phyloP scores from a whole-genome alignment of 2,888 invertebrate species.

The Macaria liturata region DNA sequence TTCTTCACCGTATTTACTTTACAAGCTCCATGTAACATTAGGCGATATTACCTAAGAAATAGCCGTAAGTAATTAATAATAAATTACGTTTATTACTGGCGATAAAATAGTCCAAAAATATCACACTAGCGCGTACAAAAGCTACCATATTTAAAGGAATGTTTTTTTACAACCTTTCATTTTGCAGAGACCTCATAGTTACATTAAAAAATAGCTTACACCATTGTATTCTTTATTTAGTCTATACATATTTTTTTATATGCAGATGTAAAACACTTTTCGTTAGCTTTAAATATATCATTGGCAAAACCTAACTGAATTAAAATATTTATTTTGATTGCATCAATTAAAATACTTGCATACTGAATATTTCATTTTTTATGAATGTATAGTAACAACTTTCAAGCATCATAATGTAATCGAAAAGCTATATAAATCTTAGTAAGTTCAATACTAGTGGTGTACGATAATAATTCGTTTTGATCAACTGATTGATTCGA shows the following conservation, averaged over 20 bases:
- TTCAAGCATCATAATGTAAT: too few relatives aligned
- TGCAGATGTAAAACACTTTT: too few relatives aligned
- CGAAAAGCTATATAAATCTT: too few relatives aligned
- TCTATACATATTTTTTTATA: too few relatives aligned
- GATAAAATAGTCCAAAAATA: conserved; percentile 44
- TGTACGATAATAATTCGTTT: too few relatives aligned
- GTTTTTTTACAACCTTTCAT: conserved; percentile 40
- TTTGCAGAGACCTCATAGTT: background rate
- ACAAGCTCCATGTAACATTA: background rate
- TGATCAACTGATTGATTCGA: too few relatives aligned
- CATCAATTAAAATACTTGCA: too few relatives aligned
- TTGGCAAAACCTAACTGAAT: conserved; percentile 19
- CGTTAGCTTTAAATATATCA: background rate
- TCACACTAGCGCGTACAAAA: conserved; percentile 32
- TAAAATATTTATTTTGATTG: background rate
- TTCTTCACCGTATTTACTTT: too few relatives aligned
- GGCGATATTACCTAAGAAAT: background rate
- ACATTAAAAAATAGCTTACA: background rate
- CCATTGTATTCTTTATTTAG: too few relatives aligned
- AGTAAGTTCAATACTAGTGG: too few relatives aligned
- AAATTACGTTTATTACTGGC: conserved; percentile 11
- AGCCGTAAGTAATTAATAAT: background rate
- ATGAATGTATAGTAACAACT: too few relatives aligned
- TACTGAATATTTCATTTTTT: too few relatives aligned
- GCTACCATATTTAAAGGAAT: conserved; percentile 43